These are phyloP conservation scores for Dromius quadrimaculatus DNA, from an alignment of 2,888 invertebrate genomes.

Conservation along the genomic window DNA sequence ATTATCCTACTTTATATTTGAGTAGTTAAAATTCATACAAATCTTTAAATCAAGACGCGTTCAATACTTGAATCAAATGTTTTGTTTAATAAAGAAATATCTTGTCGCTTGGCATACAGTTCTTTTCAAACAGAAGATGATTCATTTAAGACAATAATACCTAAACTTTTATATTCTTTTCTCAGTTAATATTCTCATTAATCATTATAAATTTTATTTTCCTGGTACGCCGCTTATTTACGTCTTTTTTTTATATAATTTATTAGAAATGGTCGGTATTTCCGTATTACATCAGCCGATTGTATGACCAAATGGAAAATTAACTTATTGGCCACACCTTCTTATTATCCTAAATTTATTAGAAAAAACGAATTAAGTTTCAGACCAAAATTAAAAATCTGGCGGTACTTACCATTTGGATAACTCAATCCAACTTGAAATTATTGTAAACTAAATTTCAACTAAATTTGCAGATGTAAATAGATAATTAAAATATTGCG, in stretches of 20 bases:
- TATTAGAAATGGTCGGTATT: conserved; percentile 45
- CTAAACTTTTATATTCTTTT: background rate
- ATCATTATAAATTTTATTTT: conserved; percentile 43
- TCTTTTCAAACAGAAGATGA: conserved; percentile 31
- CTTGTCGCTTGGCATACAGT: conserved; percentile 10
- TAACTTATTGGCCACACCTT: conserved; percentile 45
- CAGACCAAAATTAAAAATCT: too few relatives aligned
- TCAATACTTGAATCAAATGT: conserved; percentile 21
- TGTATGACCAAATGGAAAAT: conserved; percentile 40
- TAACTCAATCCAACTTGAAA: background rate
- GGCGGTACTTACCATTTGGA: too few relatives aligned
- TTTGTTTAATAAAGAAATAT: conserved; percentile 28
- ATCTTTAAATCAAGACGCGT: too few relatives aligned
- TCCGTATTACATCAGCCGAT: conserved; percentile 48
- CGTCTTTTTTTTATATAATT: conserved; percentile 4
- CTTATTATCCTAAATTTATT: conserved; percentile 41
- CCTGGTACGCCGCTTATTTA: conserved; percentile 20
- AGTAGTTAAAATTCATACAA: too few relatives aligned
- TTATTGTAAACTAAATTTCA: background rate
- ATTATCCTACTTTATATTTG: too few relatives aligned
- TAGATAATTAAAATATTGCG: conserved; percentile 31
- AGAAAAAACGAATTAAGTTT: too few relatives aligned
- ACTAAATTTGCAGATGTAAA: conserved; percentile 25
- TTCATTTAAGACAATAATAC: conserved; percentile 13
- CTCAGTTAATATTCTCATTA: conserved; percentile 33